phyloP scores from a whole-genome alignment of 2,113 vertebrate genomes.

The Sylvia atricapilla region DNA sequence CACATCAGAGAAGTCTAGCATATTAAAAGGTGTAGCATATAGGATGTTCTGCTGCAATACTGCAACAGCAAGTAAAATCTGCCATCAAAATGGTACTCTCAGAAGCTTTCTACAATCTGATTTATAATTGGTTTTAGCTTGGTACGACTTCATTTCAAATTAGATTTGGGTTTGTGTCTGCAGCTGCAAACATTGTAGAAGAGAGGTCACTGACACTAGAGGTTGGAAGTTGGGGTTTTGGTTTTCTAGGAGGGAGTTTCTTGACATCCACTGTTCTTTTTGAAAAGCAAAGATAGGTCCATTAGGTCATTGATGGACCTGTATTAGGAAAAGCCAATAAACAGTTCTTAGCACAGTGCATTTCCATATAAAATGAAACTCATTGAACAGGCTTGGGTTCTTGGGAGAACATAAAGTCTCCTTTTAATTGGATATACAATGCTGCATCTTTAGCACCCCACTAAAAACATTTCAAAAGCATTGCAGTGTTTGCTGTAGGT shows the following conservation, averaged over 20 bases:
- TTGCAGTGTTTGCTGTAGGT: not conserved
- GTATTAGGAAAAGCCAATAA: not conserved
- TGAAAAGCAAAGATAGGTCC: not conserved
- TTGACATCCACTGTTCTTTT: not conserved
- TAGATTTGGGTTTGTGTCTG: conserved; percentile 5
- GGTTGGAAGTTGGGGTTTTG: not conserved
- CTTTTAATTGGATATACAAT: not conserved
- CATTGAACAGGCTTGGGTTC: not conserved
- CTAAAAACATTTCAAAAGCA: not conserved
- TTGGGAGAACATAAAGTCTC: not conserved
- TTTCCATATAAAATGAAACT: conserved; percentile 33
- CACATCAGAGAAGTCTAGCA: not conserved
- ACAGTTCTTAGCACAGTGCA: not conserved
- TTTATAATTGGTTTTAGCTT: not conserved
- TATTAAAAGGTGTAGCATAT: not conserved
- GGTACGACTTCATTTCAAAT: conserved; percentile 38
- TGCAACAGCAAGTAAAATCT: not conserved
- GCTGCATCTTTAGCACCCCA: not conserved
- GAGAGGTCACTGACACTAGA: not conserved
- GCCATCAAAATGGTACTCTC: not conserved
- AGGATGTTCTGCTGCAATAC: not conserved
- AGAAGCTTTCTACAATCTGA: not conserved
- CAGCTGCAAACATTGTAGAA: not conserved
- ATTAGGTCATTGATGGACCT: not conserved
- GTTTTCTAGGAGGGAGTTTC: not conserved